Percentiles rank a stretch among this genome's conserved stretches.
Evolutionary conservation across 2,888 invertebrate species (phyloP).

Genomic region (Polydrusus tereticollis): DNA sequence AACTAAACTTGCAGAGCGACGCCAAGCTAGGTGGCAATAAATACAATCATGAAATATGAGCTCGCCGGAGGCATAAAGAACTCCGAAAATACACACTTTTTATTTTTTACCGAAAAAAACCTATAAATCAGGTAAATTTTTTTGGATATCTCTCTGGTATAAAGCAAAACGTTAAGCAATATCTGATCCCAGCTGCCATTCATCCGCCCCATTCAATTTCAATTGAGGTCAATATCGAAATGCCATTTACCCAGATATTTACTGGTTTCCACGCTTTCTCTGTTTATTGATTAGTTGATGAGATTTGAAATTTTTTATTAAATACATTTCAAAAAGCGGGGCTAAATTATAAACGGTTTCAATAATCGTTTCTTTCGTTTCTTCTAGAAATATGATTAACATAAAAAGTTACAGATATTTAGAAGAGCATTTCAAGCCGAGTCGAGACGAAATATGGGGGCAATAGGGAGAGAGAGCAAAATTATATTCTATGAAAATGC

Average conservation of each 20-base stretch:
- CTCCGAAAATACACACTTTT: conserved; percentile 22
- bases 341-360: no score
- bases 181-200: conserved; percentile 28
- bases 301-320: neutral
- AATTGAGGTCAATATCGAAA: conserved; percentile 34
- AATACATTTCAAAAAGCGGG: no score
- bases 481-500: no score
- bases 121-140: conserved; percentile 33
- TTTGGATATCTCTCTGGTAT: conserved; percentile 28
- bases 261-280: neutral
- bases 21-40: conserved; percentile 7
- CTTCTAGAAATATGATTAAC: no score
- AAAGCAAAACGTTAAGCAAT: conserved; percentile 33
- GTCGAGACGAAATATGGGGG: no score
- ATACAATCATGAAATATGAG: conserved; percentile 27
- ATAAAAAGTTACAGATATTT: no score
- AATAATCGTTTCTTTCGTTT: no score
- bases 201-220: conserved; percentile 29
- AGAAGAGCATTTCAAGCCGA: no score
- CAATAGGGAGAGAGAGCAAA: no score
- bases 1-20: no score
- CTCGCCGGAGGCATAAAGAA: conserved; percentile 19
- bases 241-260: neutral
- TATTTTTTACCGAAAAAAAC: conserved; percentile 21
- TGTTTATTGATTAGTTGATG: neutral